phyloP scores from a whole-genome alignment of 1,140 invertebrate genomes.

The Vanessa atalanta region DNA sequence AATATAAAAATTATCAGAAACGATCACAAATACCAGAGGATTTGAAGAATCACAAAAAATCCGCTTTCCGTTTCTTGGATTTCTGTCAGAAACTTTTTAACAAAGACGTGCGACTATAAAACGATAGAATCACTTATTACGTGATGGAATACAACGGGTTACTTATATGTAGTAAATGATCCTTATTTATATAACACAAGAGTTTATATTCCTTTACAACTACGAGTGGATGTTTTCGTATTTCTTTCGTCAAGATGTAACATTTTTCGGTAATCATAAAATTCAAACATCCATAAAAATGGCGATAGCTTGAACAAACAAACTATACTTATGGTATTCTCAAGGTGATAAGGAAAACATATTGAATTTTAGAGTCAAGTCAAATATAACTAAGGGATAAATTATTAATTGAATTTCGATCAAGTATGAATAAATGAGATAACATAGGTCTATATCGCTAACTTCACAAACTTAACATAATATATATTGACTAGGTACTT shows the following conservation, averaged over 20 bases:
- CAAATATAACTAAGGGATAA: too few species aligned
- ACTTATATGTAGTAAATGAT: not conserved
- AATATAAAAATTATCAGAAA: not conserved
- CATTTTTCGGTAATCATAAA: conserved; percentile 4
- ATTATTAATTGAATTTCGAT: too few species aligned
- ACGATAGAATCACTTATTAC: conserved; percentile 2
- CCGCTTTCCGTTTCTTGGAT: not conserved
- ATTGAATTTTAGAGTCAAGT: too few species aligned
- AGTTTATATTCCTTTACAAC: not conserved
- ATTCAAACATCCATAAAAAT: conserved; percentile 1
- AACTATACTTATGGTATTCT: too few species aligned
- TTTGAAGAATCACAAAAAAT: not conserved
- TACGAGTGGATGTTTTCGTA: not conserved
- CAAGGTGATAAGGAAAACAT: too few species aligned
- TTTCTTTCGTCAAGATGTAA: not conserved
- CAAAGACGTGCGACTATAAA: conserved; percentile 1
- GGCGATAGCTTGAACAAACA: not conserved
- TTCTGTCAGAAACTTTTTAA: not conserved
- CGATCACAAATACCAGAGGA: too few species aligned
- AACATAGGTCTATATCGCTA: too few species aligned
- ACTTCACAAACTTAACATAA: too few species aligned
- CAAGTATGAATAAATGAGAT: too few species aligned
- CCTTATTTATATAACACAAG: not conserved
- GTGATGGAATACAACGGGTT: not conserved
- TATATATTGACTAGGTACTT: too few species aligned